Base-by-base conservation (phyloP, 2,113 vertebrate genomes). In the Grus americana region DNA sequence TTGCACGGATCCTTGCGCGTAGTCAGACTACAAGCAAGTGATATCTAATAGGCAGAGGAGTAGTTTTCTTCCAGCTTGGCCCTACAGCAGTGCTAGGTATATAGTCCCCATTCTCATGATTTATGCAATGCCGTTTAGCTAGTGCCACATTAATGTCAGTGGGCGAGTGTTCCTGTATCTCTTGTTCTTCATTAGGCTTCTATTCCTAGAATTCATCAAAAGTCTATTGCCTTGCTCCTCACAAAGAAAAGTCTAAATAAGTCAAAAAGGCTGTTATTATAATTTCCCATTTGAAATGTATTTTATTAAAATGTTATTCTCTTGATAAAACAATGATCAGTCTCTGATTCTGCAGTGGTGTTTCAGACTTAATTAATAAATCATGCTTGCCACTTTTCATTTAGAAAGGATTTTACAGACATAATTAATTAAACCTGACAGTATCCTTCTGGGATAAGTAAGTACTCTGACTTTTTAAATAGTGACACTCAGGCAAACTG, bases 331-430 rank as follows among this genome's bases (percentile, higher is more conserved):
- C 76, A 87, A 42, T 50, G 49, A 81, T 81, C 73, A 54, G 58
- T 86, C 19, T 79, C 47, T 73, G 80, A 85, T 72, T 93, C 70
- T 92, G 58, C 65, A 50, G 54, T 85, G 83, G 36, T 95, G 54
- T 62, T 96, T 97, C 95, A 84, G 83, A 72, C 76, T 91, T 91
- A 71, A 84, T 96, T 95, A 95, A 89, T 94, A 96, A 94, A 91
- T 93, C 80, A 52, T 55, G 50, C 76, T 90, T 89, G 82, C 91
- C 73, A 73, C 61, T 95, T 95, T 94, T 95, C 92, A 95, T 95
- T 87, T 95, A 91, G 84, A 90, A 89, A 82, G 74, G 80, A 90
- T 96, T 96, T 95, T 88, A 65, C 80, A 92, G 94, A 85, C 84
- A 44, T 79, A 85, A 94, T 97, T 94, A 95, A 96, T 97, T 94